A percentile compares a stretch with the other conserved stretches of the same genome.
These are phyloP conservation scores for Pagetopsis macropterus DNA, from an alignment of 2,797 vertebrate species.

Conservation along the genomic window DNA sequence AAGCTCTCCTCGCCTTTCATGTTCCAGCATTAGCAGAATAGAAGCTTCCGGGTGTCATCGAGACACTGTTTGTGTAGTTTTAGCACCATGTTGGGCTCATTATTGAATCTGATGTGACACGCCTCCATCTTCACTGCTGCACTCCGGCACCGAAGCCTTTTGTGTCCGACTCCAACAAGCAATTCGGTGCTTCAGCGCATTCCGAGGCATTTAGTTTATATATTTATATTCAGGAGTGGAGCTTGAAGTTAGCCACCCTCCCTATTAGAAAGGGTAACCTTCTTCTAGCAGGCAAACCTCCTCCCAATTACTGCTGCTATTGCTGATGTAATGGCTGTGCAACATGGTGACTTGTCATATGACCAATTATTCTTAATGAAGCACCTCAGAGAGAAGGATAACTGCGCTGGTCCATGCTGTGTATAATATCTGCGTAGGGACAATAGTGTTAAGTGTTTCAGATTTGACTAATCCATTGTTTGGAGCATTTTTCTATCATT, in stretches of 20 bases:
- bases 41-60: conserved; percentile 42
- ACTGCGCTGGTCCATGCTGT: conserved; percentile 55
- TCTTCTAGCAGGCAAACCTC: conserved; percentile 59
- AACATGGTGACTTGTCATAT: conserved; percentile 78
- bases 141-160: conserved; percentile 35
- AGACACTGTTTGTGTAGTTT: conserved; percentile 65
- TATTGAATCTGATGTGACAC: conserved; percentile 71
- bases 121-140: conserved; percentile 61
- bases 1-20: conserved; percentile 44
- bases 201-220: conserved; percentile 58
- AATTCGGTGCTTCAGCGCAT: conserved; percentile 43
- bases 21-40: conserved; percentile 44
- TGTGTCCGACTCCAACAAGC: conserved; percentile 52
- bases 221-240: conserved; percentile 64
- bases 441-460: conserved; percentile 47
- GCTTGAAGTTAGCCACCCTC: conserved; percentile 69
- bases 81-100: conserved; percentile 61
- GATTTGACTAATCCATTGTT: conserved; percentile 51
- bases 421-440: conserved; percentile 58
- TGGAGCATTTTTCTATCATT: conserved; percentile 34
- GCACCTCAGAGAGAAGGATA: conserved; percentile 62
- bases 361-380: conserved; percentile 81
- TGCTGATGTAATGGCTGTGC: conserved; percentile 80
- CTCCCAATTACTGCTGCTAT: conserved; percentile 75
- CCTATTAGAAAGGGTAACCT: conserved; percentile 74